Conservation (phyloP, 2,797 vertebrate genomes). For the Clarias pachynema region DNA sequence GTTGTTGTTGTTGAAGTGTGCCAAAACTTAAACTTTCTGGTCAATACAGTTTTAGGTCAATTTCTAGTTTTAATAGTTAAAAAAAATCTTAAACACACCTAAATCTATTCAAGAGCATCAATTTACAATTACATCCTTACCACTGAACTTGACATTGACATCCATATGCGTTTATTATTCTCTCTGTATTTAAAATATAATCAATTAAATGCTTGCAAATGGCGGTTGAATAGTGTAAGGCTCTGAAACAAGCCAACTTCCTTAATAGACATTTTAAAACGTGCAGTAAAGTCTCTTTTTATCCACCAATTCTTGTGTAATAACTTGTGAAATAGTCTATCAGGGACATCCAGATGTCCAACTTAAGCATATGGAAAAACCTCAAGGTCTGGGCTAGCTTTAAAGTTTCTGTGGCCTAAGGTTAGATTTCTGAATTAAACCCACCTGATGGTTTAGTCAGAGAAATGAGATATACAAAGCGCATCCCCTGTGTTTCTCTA, state of each 20-base stretch:
- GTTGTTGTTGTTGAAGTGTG: background rate
- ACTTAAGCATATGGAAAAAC: slow-evolving; percentile 67
- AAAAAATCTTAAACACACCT: background rate
- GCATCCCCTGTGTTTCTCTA: background rate
- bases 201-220: background rate
- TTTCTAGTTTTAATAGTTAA: no score
- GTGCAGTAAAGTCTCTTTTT: slow-evolving; percentile 52
- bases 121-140: no score
- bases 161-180: background rate
- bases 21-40: background rate
- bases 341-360: slow-evolving; percentile 62
- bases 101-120: background rate
- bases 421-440: slow-evolving; percentile 55
- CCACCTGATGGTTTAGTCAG: slow-evolving; percentile 17
- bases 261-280: slow-evolving; percentile 38
- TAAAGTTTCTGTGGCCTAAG: slow-evolving; percentile 54
- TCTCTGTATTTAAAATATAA: background rate
- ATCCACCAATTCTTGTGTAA: slow-evolving; percentile 65
- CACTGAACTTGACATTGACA: background rate
- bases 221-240: background rate
- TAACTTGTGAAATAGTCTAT: slow-evolving; percentile 61
- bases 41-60: background rate
- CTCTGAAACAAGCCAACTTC: background rate
- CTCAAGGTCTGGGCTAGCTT: slow-evolving; percentile 57
- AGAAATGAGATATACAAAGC: slow-evolving; percentile 4